These are phyloP conservation scores for Drosophila stalkeri DNA, from an alignment of 2,888 invertebrate genomes.

Conservation along the genomic window DNA sequence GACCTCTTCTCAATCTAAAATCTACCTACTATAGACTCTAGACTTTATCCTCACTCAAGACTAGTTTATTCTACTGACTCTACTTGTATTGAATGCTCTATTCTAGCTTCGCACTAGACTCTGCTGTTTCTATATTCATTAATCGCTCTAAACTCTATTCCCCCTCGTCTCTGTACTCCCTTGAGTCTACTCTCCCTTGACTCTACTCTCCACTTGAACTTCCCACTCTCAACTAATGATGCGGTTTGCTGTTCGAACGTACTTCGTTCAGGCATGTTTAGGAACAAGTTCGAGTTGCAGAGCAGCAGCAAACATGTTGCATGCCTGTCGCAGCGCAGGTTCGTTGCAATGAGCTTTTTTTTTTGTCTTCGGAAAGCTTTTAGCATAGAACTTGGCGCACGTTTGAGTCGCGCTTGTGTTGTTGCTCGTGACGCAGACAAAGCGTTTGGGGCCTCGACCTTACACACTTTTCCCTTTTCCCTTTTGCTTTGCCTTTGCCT, in stretches of 20 bases:
- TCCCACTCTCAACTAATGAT: not conserved
- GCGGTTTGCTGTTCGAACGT: not conserved
- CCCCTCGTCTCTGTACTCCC: no score
- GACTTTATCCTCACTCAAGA: no score
- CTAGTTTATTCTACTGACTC: no score
- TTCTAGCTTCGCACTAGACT: no score
- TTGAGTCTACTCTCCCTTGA: not conserved
- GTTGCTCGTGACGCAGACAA: constrained; percentile 15
- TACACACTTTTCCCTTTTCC: not conserved
- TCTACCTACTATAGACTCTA: no score
- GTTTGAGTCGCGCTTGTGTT: constrained; percentile 16
- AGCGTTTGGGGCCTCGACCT: constrained; percentile 28
- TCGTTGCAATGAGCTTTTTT: constrained; percentile 56
- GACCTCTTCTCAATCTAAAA: not conserved
- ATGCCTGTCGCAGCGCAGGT: constrained; percentile 26
- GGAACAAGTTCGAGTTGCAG: constrained; percentile 13
- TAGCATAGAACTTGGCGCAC: constrained; percentile 26
- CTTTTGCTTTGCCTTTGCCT: no score
- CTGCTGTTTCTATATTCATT: no score
- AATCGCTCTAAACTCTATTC: no score
- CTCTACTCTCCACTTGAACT: not conserved
- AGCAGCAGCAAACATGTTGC: constrained; percentile 34
- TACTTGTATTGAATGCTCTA: no score
- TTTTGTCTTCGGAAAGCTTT: constrained; percentile 30
- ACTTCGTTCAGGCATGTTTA: not conserved